Percentiles rank a stretch among this genome's conserved stretches.
Conservation (phyloP, 2,797 vertebrate species). For the Notolabrus celidotus region DNA sequence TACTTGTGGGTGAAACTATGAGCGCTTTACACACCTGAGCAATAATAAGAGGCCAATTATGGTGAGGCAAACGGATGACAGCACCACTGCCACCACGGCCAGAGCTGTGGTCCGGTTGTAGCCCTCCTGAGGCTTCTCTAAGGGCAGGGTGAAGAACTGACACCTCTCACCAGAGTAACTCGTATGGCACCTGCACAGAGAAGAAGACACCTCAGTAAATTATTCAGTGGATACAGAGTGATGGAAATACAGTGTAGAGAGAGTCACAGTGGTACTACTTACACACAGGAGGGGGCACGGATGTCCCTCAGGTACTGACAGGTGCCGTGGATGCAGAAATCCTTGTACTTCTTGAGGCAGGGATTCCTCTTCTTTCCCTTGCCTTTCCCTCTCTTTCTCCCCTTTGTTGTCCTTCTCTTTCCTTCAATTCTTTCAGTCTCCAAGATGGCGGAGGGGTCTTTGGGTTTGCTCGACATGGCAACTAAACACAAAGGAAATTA, state of each 20-base stretch:
- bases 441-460: slow-evolving; percentile 80
- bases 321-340: slow-evolving; percentile 95
- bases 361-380: slow-evolving; percentile 96
- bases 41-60: slow-evolving; percentile 94
- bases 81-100: slow-evolving; percentile 92
- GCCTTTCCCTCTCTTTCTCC: slow-evolving; percentile 90
- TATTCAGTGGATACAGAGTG: neutral
- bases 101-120: slow-evolving; percentile 94
- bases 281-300: slow-evolving; percentile 90
- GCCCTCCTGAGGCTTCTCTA: slow-evolving; percentile 77
- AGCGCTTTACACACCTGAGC: slow-evolving; percentile 87
- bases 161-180: slow-evolving; percentile 93
- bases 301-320: slow-evolving; percentile 91
- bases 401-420: slow-evolving; percentile 77
- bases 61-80: slow-evolving; percentile 93
- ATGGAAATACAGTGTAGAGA: rapidly evolving
- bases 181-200: slow-evolving; percentile 86
- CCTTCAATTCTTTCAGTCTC: slow-evolving; percentile 75
- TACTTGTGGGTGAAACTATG: neutral
- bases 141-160: slow-evolving; percentile 86
- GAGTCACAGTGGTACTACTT: slow-evolving; percentile 74
- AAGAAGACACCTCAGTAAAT: slow-evolving; percentile 4
- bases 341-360: slow-evolving; percentile 93
- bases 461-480: slow-evolving; percentile 92
- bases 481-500: slow-evolving; percentile 76